Conservation (phyloP, 2,888 invertebrate species). For the Heteromurus nitidus region DNA sequence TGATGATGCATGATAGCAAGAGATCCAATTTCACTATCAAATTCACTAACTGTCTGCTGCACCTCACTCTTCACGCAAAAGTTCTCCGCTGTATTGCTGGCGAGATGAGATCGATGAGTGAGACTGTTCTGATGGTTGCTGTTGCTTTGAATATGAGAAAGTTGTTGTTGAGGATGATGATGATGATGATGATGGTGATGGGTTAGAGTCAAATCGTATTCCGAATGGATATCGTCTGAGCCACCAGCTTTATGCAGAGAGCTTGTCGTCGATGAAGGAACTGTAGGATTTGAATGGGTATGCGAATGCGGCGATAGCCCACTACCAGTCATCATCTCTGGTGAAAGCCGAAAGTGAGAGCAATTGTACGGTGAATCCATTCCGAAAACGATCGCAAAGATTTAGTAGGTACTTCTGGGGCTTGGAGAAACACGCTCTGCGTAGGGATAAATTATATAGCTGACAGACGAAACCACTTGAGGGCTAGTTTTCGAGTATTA, state of each 20-base stretch:
- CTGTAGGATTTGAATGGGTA: conserved; percentile 53
- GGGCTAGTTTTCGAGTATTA: no score
- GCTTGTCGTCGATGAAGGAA: conserved; percentile 50
- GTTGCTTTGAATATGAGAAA: conserved; percentile 53
- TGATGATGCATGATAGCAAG: conserved; percentile 61
- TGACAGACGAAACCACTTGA: neutral
- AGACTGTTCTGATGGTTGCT: conserved; percentile 46
- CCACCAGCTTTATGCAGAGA: conserved; percentile 58
- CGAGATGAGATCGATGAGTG: conserved; percentile 54
- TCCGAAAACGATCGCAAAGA: conserved; percentile 18
- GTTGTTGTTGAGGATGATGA: conserved; percentile 41
- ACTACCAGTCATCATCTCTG: conserved; percentile 49
- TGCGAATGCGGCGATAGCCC: conserved; percentile 40
- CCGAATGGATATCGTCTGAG: conserved; percentile 60
- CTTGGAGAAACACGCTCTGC: neutral
- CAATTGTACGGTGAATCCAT: conserved; percentile 60
- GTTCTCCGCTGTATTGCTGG: conserved; percentile 22
- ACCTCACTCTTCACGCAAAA: conserved; percentile 38
- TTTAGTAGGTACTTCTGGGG: neutral
- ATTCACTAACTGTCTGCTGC: conserved; percentile 39
- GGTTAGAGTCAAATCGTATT: conserved; percentile 56
- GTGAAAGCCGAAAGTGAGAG: conserved; percentile 61
- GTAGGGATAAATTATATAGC: neutral
- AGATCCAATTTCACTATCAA: conserved; percentile 46
- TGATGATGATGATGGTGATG: conserved; percentile 60